Evolutionary conservation across 2,888 invertebrate species (phyloP).

Genomic region (Allolobophora icterica): DNA sequence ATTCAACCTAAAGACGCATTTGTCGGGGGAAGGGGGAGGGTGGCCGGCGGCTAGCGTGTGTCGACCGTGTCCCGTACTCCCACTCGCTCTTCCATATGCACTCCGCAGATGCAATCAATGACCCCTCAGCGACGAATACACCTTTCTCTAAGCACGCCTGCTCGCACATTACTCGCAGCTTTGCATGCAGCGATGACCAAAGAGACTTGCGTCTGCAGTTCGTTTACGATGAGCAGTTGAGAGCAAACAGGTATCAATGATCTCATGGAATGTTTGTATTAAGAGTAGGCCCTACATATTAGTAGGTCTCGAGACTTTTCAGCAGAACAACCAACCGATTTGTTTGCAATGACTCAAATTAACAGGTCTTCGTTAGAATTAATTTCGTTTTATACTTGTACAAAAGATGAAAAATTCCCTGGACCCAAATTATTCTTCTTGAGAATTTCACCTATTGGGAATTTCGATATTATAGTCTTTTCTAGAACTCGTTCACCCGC

Average conservation of each 20-base stretch:
- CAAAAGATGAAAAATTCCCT: no score
- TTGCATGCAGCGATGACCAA: background rate
- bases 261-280: background rate
- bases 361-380: background rate
- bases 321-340: background rate
- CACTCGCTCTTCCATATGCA: background rate
- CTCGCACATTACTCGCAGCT: background rate
- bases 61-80: background rate
- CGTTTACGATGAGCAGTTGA: background rate
- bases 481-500: no score
- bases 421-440: no score
- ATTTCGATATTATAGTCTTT: no score
- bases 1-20: slow-evolving; percentile 6
- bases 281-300: no score
- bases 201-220: background rate
- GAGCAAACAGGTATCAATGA: background rate
- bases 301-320: background rate
- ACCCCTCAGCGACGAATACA: background rate
- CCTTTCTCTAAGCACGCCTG: background rate
- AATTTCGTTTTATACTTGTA: no score
- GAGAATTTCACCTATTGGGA: no score
- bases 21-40: no score
- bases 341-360: background rate
- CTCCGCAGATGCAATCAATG: background rate
- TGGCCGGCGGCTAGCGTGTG: background rate